Base-by-base conservation (phyloP, 2,113 vertebrate genomes). In the Acrocephalus kingi region DNA sequence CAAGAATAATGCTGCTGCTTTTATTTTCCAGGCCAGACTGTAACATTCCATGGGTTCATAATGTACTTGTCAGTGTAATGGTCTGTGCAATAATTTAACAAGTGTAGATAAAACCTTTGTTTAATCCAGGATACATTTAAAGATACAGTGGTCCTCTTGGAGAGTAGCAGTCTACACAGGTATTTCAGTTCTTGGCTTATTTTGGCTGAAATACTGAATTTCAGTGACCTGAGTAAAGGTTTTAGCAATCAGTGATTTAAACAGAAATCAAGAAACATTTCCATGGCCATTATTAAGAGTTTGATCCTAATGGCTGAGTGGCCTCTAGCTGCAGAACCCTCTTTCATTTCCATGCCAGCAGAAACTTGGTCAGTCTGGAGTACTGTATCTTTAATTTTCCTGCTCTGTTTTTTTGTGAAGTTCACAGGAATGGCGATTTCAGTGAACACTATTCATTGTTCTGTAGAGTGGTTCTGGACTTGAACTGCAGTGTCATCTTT, bases 401-500 rank as follows among this genome's bases (percentile, higher is more conserved):
- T 96, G 76, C 31, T 54, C 77, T 96, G 87, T 91, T 93, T 94
- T 95, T 94, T 58, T 94, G 93, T 97, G 95, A 92, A 2, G 58
- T 96, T 96, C 94, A 90, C 89, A 33, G 95, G 93, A 96, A 90
- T 61, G 88, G 45, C 10, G 0, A 64, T 96, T 97, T 96, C 92
- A 25, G 92, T 97, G 95, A 84, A 91, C 76, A 8, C 63, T 94
- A 63, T 37, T 94, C 89, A 71, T 97, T 94, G 95, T 96, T 96
- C 95, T 96, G 90, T 97, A 68, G 92, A 97, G 87, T 94, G 95
- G 93, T 97, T 90, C 94, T 75, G 11, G 87, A 94, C 87, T 93
- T 90, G 82, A 97, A 90, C 92, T 94, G 93, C 97, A 77, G 92
- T 97, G 95, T 97, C 95, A 96, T 96, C 96, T 97, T 95, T 69